Percentiles rank a stretch among this genome's conserved stretches.
These are phyloP conservation scores for Halichoerus grypus DNA, from an alignment of 2,113 vertebrate species.

Conservation along the genomic window DNA sequence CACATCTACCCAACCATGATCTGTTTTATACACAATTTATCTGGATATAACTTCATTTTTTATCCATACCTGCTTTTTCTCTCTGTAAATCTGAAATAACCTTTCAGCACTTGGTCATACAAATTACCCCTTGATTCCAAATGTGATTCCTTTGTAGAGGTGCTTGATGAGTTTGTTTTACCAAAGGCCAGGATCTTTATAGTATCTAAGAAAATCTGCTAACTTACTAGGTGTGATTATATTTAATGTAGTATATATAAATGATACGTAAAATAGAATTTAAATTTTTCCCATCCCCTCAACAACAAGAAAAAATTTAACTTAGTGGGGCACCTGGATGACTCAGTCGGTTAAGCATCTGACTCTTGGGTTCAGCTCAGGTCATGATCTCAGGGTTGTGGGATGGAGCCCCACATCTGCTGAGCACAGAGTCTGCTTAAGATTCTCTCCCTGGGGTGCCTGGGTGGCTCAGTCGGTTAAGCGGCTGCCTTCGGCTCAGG, in stretches of 20 bases:
- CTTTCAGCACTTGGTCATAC: slow-evolving; percentile 2
- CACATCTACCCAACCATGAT: background rate
- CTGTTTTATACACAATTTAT: background rate
- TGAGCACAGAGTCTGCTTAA: background rate
- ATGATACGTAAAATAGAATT: slow-evolving; percentile 38
- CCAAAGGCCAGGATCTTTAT: background rate
- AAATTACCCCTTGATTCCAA: background rate
- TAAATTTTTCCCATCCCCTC: background rate
- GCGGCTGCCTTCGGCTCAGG: no score
- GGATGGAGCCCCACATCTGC: background rate
- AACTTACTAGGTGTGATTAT: background rate
- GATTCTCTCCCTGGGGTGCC: background rate
- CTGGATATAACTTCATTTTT: slow-evolving; percentile 11
- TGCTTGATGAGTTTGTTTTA: slow-evolving; percentile 39
- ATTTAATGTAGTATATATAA: slow-evolving; percentile 35
- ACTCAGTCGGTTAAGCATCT: background rate
- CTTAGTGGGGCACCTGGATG: background rate
- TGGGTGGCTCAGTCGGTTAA: no score
- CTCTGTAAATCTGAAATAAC: slow-evolving; percentile 34
- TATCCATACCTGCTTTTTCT: background rate
- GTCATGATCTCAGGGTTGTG: background rate
- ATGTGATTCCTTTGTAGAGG: background rate
- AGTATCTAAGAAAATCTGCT: slow-evolving; percentile 19
- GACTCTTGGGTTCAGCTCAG: background rate
- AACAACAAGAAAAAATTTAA: slow-evolving; percentile 14